A percentile compares a stretch with the other conserved stretches of the same genome.
Conservation (phyloP, 2,113 vertebrate species). For the Sapajus apella region DNA sequence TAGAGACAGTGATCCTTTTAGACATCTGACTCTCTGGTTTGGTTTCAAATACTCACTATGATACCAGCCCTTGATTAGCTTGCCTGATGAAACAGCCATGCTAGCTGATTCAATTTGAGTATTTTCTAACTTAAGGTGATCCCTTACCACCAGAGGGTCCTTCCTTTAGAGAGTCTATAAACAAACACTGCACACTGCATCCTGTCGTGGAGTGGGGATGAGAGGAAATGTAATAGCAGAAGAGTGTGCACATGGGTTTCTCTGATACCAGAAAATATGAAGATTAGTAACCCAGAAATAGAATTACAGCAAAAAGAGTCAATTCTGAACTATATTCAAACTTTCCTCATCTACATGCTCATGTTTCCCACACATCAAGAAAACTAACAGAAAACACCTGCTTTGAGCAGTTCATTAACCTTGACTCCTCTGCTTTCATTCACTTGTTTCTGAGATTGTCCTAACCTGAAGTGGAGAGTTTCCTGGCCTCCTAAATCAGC, state of each 20-base stretch:
- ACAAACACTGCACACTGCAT: neutral
- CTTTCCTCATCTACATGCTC: neutral
- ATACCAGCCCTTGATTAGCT: neutral
- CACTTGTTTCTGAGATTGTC: neutral
- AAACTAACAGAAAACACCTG: neutral
- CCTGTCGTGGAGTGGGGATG: neutral
- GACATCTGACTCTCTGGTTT: neutral
- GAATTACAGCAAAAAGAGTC: neutral
- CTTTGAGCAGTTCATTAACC: neutral
- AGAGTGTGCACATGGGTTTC: neutral
- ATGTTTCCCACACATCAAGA: neutral
- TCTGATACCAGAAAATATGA: neutral
- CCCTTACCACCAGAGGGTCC: neutral
- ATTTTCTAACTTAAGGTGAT: constrained; percentile 17
- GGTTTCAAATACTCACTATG: constrained; percentile 27
- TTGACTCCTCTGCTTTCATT: neutral
- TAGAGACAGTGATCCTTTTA: neutral
- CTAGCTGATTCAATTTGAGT: neutral
- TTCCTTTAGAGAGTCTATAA: neutral
- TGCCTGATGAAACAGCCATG: constrained; percentile 16
- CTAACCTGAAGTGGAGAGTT: neutral
- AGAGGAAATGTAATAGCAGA: neutral
- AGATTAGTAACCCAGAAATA: constrained; percentile 24
- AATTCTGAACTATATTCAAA: neutral
- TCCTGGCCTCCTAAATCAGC: neutral